Evolutionary conservation across 2,797 vertebrate species (phyloP).

Genomic region (Mallotus villosus): DNA sequence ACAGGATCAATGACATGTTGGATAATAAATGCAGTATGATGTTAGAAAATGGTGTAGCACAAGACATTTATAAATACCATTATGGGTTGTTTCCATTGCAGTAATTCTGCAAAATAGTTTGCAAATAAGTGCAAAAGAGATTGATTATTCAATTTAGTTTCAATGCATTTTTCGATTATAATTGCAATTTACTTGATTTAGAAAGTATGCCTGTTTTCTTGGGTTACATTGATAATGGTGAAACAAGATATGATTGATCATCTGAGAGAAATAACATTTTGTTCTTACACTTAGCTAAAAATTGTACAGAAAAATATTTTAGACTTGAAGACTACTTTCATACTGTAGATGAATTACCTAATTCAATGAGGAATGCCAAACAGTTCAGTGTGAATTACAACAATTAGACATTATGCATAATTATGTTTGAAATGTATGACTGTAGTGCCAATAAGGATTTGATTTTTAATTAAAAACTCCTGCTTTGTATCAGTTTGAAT

Average conservation of each 20-base stretch:
- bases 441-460: conserved; percentile 10
- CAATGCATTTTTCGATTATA: no score
- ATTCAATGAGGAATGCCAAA: conserved; percentile 13
- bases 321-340: conserved; percentile 6
- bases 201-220: conserved; percentile 14
- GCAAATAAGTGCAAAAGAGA: no score
- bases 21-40: no score
- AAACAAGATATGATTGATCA: neutral
- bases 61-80: no score
- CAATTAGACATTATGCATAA: conserved; percentile 10
- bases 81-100: no score
- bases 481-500: conserved; percentile 18
- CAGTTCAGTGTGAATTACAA: conserved; percentile 4
- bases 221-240: neutral
- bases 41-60: no score
- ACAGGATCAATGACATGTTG: no score
- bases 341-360: conserved; percentile 15
- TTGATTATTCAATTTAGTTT: no score
- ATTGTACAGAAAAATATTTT: conserved; percentile 7
- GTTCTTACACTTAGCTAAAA: conserved; percentile 4
- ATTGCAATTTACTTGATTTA: neutral
- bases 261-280: neutral
- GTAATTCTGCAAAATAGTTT: no score
- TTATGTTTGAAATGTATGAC: conserved; percentile 7
- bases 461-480: conserved; percentile 11